phyloP scores from a whole-genome alignment of 2,888 invertebrate species.

The Lasius platythorax region DNA sequence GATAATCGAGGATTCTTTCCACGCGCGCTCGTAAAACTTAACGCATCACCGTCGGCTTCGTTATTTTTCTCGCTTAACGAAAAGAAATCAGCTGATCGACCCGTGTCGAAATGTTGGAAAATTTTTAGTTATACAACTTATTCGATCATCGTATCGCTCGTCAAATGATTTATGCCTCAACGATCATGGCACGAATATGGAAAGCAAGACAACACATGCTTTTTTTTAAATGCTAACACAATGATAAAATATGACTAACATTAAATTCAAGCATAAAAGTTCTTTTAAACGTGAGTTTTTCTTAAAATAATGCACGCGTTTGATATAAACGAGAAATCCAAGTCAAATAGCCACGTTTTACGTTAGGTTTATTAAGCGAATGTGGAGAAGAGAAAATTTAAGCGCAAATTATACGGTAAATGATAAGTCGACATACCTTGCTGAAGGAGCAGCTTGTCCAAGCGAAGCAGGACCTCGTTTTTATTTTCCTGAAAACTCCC shows the following conservation, averaged over 20 bases:
- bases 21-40: background rate
- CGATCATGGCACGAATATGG: background rate
- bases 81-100: constrained; percentile 19
- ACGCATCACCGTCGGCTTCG: background rate
- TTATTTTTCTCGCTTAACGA: constrained; percentile 22
- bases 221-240: background rate
- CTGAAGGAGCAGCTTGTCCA: constrained; percentile 53
- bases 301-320: background rate
- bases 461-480: constrained; percentile 47
- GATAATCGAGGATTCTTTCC: background rate
- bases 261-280: background rate
- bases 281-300: background rate
- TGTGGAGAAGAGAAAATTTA: background rate
- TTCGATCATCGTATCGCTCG: background rate
- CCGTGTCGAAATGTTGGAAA: constrained; percentile 1
- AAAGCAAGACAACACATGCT: background rate
- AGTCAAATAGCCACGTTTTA: background rate
- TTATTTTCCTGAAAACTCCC: constrained; percentile 27
- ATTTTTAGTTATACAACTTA: background rate
- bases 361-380: background rate
- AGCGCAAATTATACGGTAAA: background rate
- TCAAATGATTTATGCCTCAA: constrained; percentile 16
- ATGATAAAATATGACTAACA: background rate
- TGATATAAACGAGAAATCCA: background rate
- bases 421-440: constrained; percentile 40